Conservation (phyloP, 1,140 invertebrate genomes). For the Cecropterus lyciades region DNA sequence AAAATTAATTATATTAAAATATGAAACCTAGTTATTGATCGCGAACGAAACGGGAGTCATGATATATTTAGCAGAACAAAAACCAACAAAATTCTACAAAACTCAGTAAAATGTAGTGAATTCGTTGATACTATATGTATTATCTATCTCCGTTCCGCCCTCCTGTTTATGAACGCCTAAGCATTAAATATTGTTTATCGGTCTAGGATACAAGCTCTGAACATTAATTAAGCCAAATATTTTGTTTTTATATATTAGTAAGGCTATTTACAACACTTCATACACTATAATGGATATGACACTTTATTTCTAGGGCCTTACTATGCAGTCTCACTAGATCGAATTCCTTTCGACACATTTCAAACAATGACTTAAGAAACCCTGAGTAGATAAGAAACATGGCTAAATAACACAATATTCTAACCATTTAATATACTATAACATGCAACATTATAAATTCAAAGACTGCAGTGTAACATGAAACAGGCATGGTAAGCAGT, state of each 20-base stretch:
- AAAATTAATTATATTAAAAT: constrained; percentile 10
- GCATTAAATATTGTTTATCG: not conserved
- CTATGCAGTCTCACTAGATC: constrained; percentile 32
- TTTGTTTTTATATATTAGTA: not conserved
- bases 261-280: constrained; percentile 18
- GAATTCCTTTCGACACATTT: constrained; percentile 1
- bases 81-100: too few species aligned
- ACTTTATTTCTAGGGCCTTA: constrained; percentile 23
- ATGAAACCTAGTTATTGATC: not conserved
- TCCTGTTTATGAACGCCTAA: not conserved
- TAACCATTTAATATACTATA: not conserved
- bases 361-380: not conserved
- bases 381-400: not conserved
- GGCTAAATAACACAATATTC: not conserved
- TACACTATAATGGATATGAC: constrained; percentile 21
- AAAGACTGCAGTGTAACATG: not conserved
- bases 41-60: not conserved
- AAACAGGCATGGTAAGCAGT: not conserved
- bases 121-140: too few species aligned
- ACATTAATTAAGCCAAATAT: not conserved
- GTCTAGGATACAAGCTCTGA: not conserved
- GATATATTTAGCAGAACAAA: not conserved
- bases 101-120: too few species aligned
- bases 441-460: not conserved
- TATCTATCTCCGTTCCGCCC: too few species aligned